Base-by-base conservation (phyloP, 2,797 vertebrate species). In the Syncerus caffer region DNA sequence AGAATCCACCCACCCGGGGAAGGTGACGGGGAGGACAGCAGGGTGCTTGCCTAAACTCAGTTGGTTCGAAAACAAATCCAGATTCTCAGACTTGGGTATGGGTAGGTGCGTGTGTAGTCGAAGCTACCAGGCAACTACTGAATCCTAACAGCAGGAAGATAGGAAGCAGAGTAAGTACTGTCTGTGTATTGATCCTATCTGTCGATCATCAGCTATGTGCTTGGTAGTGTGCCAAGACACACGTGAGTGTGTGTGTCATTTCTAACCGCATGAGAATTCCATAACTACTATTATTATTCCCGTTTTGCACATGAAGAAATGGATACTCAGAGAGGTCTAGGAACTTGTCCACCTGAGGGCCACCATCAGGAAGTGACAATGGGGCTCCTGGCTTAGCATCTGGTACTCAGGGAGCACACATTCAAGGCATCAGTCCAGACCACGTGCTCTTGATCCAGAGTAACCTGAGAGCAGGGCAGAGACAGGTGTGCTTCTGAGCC, bases 1-100 rank as follows among this genome's bases (percentile, higher is more conserved):
- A 60, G 86, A 88, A 95, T 6, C 50, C 42, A n/a, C 38, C 34
- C 23, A 51, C 42, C 23, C 47, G 45, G 55, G 42, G 45, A 9
- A 27, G 51, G 51, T 9, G 67, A n/a, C 0, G 0, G 4, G 29
- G 27, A 53, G 21, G 15, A 10, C 50, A 53, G 83, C 8, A 14
- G 55, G 17, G 10, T n/a, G 16, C 17, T 50, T 45, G 47, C 7
- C 53, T 27, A 58, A 53, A 38, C 55, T 34, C 45, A 7, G 55
- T 3, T 9, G 9, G 31, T 25, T 17, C 5, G 71, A 96, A 87
- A 29, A 23, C 2, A 29, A 50, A 34, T 82, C 78, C 80, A 50
- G 79, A 50, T 95, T 60, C 67, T 97, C 64, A 62, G 62, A 67
- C 15, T 71, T 38, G 19, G 64, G 71, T 38, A 19, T 45, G 38